Conservation (phyloP, 2,113 vertebrate species). For the Myiagra hebetior region DNA sequence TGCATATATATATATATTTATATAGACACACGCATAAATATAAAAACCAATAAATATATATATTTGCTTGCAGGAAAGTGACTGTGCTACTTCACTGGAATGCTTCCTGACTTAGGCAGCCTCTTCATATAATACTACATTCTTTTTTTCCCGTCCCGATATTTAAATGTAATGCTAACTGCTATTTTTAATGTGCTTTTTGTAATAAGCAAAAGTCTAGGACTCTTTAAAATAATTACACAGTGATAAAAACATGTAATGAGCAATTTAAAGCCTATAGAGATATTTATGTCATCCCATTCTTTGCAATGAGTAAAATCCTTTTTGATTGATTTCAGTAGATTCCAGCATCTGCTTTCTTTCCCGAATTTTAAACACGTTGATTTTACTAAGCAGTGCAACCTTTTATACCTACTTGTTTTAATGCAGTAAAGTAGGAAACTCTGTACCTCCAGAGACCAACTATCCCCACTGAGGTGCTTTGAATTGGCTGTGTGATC, state of each 20-base stretch:
- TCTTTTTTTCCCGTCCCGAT: background rate
- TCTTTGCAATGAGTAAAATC: background rate
- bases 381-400: constrained; percentile 25
- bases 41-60: background rate
- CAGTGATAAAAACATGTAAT: background rate
- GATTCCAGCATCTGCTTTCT: background rate
- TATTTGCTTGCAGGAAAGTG: background rate
- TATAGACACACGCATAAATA: background rate
- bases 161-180: constrained; percentile 38
- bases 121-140: background rate
- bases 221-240: background rate
- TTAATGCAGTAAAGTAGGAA: background rate
- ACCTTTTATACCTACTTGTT: background rate
- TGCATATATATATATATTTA: background rate
- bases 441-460: background rate
- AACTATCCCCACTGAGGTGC: constrained; percentile 9
- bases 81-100: constrained; percentile 27
- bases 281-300: background rate
- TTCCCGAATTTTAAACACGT: background rate
- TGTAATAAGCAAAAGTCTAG: constrained; percentile 12
- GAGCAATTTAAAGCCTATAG: background rate
- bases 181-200: constrained; percentile 27
- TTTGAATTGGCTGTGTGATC: constrained; percentile 4
- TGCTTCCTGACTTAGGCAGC: constrained; percentile 16
- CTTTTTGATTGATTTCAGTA: background rate